Base-by-base conservation (phyloP, 2,113 vertebrate genomes). In the Porphyrio hochstetteri region DNA sequence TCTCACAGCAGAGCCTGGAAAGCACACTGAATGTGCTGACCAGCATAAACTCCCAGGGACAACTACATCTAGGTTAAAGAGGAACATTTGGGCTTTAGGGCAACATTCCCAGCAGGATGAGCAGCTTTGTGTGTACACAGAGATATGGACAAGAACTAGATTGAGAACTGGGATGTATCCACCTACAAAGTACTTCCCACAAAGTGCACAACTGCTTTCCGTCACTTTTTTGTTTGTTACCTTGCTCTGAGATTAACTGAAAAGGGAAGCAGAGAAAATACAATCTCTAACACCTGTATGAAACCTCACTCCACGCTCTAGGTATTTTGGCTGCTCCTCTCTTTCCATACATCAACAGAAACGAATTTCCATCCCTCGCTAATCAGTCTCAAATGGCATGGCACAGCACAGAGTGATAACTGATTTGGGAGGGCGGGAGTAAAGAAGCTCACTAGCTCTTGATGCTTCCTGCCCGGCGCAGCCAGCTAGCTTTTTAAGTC, bases 181-280 rank as follows among this genome's bases (percentile, higher is more conserved):
- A 78, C 87, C 75, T 68, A 50, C 64, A 77, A 88, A 94, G 67
- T 63, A 86, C 24, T 69, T 42, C 24, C 33, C 44, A 64, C 74
- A 71, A 92, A 92, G 79, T 36, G 90, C 28, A 59, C 2, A 4
- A 69, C 79, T 95, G 55, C 64, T 77, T 93, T 93, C 82, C 86
- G 82, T 83, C 92, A 77, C 76, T 88, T 77, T 86, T 92, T 93
- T 67, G 70, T 85, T 85, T 69, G 38, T 64, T 90, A 74, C 60
- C 38, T 68, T 68, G 11, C 38, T 87, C 53, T 44, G 57, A 71
- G 56, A 56, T 50, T 65, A 91, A 69, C 61, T 71, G 64, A 82
- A 81, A 90, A 92, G 16, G 36, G 57, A 82, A 88, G 52, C 33
- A 76, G 44, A 76, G 53, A 67, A 86, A 94, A 90, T 52, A 42